Evolutionary conservation across 2,888 invertebrate genomes (phyloP).

Genomic region (Noctua janthina): DNA sequence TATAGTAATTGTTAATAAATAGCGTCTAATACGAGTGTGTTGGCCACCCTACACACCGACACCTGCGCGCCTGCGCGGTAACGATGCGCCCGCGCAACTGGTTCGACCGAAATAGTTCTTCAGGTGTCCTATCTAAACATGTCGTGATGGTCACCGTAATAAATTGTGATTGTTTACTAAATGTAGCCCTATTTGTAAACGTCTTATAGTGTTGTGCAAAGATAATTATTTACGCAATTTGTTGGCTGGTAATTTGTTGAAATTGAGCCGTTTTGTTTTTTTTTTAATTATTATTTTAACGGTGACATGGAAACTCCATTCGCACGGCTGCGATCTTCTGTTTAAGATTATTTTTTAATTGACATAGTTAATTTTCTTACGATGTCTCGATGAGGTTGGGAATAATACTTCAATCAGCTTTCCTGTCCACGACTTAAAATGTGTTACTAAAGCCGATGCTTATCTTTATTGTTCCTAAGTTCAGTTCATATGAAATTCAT

Average conservation of each 20-base stretch:
- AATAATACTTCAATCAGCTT: conserved; percentile 24
- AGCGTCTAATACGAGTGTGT: conserved; percentile 51
- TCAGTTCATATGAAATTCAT: conserved; percentile 37
- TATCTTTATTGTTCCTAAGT: conserved; percentile 26
- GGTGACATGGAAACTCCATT: conserved; percentile 57
- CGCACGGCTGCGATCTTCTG: conserved; percentile 33
- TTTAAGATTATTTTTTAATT: conserved; percentile 48
- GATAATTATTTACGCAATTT: conserved; percentile 63
- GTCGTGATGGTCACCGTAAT: conserved; percentile 66
- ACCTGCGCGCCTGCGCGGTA: conserved; percentile 73
- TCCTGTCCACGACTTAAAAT: background rate
- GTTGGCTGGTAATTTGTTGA: conserved; percentile 60
- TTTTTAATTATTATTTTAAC: conserved; percentile 48
- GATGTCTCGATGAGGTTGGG: conserved; percentile 23
- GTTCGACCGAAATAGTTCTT: conserved; percentile 77
- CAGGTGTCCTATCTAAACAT: conserved; percentile 74
- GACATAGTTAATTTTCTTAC: conserved; percentile 35
- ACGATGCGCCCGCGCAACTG: conserved; percentile 67
- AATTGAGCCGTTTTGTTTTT: conserved; percentile 55
- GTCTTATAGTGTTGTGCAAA: conserved; percentile 57
- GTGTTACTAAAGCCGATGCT: conserved; percentile 12
- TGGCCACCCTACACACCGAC: conserved; percentile 56
- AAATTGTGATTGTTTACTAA: conserved; percentile 73
- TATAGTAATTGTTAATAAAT: conserved; percentile 51
- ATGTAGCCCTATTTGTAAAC: conserved; percentile 63